Evolutionary conservation across 1,140 invertebrate species (phyloP).

Genomic region (Zaprionus kolodkinae): DNA sequence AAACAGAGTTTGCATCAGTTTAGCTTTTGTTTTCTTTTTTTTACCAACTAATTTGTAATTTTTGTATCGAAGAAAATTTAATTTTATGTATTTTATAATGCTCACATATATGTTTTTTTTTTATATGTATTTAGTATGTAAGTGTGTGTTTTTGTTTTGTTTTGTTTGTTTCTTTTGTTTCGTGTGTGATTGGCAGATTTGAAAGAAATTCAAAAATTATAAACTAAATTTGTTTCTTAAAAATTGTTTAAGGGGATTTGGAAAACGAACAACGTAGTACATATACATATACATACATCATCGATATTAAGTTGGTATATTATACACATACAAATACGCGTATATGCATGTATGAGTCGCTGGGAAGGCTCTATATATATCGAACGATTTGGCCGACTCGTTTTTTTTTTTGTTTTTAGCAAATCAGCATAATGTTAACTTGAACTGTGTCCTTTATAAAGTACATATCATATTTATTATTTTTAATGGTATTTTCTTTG

Average conservation of each 20-base stretch:
- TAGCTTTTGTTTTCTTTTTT: background rate
- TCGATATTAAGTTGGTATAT: slow-evolving; percentile 20
- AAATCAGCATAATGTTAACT: slow-evolving; percentile 81
- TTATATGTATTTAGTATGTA: slow-evolving; percentile 22
- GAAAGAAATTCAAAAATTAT: slow-evolving; percentile 41
- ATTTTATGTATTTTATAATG: slow-evolving; percentile 72
- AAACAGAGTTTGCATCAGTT: slow-evolving; percentile 11
- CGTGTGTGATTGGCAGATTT: slow-evolving; percentile 44
- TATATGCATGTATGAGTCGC: slow-evolving; percentile 15
- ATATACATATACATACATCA: slow-evolving; percentile 10
- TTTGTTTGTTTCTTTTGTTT: slow-evolving; percentile 11
- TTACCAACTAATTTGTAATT: slow-evolving; percentile 71
- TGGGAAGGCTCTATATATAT: background rate
- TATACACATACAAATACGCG: slow-evolving; percentile 52
- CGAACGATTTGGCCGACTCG: slow-evolving; percentile 20
- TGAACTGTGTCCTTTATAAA: slow-evolving; percentile 80
- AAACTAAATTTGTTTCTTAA: slow-evolving; percentile 18
- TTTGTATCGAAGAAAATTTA: slow-evolving; percentile 31
- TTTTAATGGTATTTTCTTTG: slow-evolving; percentile 44
- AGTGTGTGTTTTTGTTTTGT: slow-evolving; percentile 21
- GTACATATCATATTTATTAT: slow-evolving; percentile 59
- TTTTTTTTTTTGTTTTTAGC: slow-evolving; percentile 52
- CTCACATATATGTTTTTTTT: slow-evolving; percentile 40
- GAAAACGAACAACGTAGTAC: slow-evolving; percentile 18
- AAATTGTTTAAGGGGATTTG: slow-evolving; percentile 20